Evolutionary conservation across 2,797 vertebrate genomes (phyloP), one percentile per base, ranked within the genome.

Genomic region (Takifugu rubripes): DNA sequence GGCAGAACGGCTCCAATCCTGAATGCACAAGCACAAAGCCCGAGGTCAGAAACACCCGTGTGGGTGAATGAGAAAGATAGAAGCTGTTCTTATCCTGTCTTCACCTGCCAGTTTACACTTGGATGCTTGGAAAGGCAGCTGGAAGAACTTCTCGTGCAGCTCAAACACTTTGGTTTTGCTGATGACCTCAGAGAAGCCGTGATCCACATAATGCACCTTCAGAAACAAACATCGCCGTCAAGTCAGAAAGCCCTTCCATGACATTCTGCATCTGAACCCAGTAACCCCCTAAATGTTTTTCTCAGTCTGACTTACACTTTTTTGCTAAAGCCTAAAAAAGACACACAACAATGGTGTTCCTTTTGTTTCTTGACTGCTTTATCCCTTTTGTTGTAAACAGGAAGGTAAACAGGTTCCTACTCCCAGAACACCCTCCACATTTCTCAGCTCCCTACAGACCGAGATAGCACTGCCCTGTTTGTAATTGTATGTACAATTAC

Each of bases 61-160:
- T 14, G 49, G 17, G 78, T 92, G 44, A 21, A 12, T 46, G 12
- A 25, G 36, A 5, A 25, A 15, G 7, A 3, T 2, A 25, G 8
- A 17, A 25, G 17, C 5, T 27, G 8, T 27, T 43, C 1, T 43
- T 21, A 12, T 24, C 14, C 24, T 25, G 10, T 2, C 42, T 2
- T 93, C 90, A 97, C 97, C 97, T 84, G 97, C 96, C 29, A 99
- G 85, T 86, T 91, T 95, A 81, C 96, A 96, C 83, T 93, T 96
- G n/a, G 94, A 89, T 31, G 94, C 94, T 81, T 99, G 97, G 81
- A 98, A 96, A 68, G 96, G 92, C 49, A 98, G 88, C 0, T 77
- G 89, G 76, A 86, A 87, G 88, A 98, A 99, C 68, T 67, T 93
- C 47, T 94, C 90, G 49, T 91, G 87, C 50, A 99, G 85, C 70